These are phyloP conservation scores for Peribatodes rhomboidaria DNA, from an alignment of 2,888 invertebrate species.

Conservation along the genomic window DNA sequence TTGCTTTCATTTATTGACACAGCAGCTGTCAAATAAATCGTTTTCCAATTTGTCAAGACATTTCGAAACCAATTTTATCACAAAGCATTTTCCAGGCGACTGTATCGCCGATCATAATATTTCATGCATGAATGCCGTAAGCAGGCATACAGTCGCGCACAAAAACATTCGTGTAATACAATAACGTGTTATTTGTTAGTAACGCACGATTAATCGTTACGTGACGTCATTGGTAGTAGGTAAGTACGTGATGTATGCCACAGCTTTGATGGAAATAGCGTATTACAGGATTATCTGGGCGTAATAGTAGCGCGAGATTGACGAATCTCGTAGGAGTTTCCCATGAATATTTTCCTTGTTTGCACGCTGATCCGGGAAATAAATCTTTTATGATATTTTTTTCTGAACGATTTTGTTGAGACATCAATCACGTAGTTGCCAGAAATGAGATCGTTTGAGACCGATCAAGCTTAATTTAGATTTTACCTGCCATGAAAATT, in stretches of 20 bases:
- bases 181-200: slow-evolving; percentile 40
- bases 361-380: slow-evolving; percentile 23
- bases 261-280: slow-evolving; percentile 38
- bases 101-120: slow-evolving; percentile 51
- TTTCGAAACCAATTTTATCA: slow-evolving; percentile 44
- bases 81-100: slow-evolving; percentile 47
- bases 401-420: slow-evolving; percentile 3
- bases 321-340: slow-evolving; percentile 32
- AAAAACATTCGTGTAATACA: slow-evolving; percentile 33
- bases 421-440: slow-evolving; percentile 18
- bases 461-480: slow-evolving; percentile 9
- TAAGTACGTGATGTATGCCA: slow-evolving; percentile 39
- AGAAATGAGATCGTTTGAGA: slow-evolving; percentile 13
- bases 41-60: slow-evolving; percentile 47
- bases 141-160: slow-evolving; percentile 48
- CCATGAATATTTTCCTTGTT: slow-evolving; percentile 38
- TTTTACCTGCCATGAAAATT: slow-evolving; percentile 1
- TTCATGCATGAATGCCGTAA: slow-evolving; percentile 53
- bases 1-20: slow-evolving; percentile 24
- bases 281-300: slow-evolving; percentile 27
- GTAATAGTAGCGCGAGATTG: slow-evolving; percentile 33
- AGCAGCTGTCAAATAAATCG: slow-evolving; percentile 43
- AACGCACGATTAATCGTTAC: slow-evolving; percentile 45
- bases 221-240: slow-evolving; percentile 44
- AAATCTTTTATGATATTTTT: slow-evolving; percentile 35